A percentile compares a stretch with the other conserved stretches of the same genome.
Evolutionary conservation across 2,797 vertebrate genomes (phyloP).

Genomic region (Alauda arvensis): DNA sequence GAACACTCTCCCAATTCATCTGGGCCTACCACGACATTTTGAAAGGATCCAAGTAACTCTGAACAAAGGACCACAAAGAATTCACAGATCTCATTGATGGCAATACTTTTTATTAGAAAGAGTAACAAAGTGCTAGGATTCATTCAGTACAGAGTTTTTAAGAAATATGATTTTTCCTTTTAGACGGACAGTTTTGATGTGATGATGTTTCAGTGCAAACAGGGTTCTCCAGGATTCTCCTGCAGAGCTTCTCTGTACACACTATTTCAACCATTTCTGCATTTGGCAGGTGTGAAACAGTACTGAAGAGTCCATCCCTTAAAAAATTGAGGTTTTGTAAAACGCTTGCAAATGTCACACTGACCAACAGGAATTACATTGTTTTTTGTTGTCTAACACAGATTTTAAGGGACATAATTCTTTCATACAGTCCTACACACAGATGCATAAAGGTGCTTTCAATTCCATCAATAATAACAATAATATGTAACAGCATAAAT

Average conservation of each 20-base stretch:
- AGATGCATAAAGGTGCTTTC: not conserved
- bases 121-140: slow-evolving; percentile 50
- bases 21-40: not conserved
- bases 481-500: not conserved
- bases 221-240: not conserved
- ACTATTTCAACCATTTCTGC: not conserved
- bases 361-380: not conserved
- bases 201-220: slow-evolving; percentile 23
- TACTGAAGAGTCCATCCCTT: not conserved
- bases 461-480: not conserved
- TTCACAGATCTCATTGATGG: not conserved
- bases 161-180: not conserved
- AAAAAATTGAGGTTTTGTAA: not conserved
- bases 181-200: not conserved
- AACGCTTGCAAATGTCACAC: not conserved
- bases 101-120: slow-evolving; percentile 65
- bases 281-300: not conserved
- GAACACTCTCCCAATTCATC: not conserved
- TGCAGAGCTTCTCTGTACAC: not conserved
- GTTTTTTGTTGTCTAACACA: not conserved
- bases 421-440: not conserved
- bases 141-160: slow-evolving; percentile 21
- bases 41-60: not conserved
- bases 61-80: not conserved
- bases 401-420: not conserved